phyloP scores from a whole-genome alignment of 2,888 invertebrate genomes.

The Mallateleia sp. region DNA sequence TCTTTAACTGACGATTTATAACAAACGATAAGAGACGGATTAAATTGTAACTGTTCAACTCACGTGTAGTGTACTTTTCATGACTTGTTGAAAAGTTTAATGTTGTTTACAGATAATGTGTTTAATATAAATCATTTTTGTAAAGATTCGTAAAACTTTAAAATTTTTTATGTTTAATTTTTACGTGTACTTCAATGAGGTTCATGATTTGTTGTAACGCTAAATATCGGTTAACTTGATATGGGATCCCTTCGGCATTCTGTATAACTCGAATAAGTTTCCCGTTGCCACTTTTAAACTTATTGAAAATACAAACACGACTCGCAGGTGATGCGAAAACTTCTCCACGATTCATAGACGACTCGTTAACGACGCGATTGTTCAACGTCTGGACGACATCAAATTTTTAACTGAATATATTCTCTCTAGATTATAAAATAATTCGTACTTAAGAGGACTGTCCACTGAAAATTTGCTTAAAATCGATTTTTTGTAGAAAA shows the following conservation, averaged over 20 bases:
- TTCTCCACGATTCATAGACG: too few species aligned
- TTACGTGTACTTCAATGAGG: background rate
- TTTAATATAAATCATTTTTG: background rate
- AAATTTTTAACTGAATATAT: too few species aligned
- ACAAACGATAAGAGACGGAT: background rate
- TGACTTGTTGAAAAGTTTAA: constrained; percentile 14
- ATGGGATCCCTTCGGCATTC: constrained; percentile 33
- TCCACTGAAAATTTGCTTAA: too few species aligned
- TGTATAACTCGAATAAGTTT: constrained; percentile 34
- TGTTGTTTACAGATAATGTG: background rate
- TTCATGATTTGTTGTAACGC: constrained; percentile 5
- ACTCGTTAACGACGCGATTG: too few species aligned
- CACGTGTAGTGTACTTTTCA: constrained; percentile 2
- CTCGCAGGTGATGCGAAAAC: too few species aligned
- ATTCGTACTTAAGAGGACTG: too few species aligned
- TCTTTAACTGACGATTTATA: constrained; percentile 20
- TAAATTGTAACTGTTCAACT: constrained; percentile 5
- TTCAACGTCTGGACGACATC: too few species aligned
- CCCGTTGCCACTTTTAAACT: constrained; percentile 40
- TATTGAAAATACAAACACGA: too few species aligned
- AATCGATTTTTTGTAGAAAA: too few species aligned
- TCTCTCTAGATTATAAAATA: too few species aligned
- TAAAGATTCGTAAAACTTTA: constrained; percentile 8
- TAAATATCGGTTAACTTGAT: constrained; percentile 41
- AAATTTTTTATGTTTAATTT: constrained; percentile 16